These are phyloP conservation scores for Rotaria socialis DNA, from an alignment of 2,888 invertebrate genomes.

Conservation along the genomic window DNA sequence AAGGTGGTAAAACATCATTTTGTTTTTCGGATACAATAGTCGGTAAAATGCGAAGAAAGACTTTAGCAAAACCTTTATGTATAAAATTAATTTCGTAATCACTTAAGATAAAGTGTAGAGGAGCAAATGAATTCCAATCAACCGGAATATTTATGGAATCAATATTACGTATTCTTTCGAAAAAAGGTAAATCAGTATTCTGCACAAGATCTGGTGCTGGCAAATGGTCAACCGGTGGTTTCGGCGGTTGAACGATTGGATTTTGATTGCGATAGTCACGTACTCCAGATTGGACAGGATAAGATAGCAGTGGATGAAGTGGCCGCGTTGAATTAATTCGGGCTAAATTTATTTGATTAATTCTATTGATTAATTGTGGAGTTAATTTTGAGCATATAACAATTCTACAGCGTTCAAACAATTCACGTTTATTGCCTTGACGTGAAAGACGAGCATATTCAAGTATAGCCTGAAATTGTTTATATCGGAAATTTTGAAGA, in stretches of 20 bases:
- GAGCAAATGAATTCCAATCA: not conserved
- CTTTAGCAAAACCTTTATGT: not conserved
- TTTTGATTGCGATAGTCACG: not conserved
- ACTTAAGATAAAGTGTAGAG: not conserved
- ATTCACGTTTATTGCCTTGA: conserved; percentile 5
- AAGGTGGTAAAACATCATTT: conserved; percentile 33
- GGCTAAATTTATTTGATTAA: not conserved
- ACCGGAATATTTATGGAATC: not conserved
- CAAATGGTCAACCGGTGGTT: not conserved
- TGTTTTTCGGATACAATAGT: not conserved
- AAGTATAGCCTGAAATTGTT: not conserved
- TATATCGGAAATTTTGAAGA: too few species aligned
- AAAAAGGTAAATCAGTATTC: not conserved
- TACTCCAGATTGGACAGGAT: not conserved
- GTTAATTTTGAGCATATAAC: not conserved
- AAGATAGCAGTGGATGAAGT: not conserved
- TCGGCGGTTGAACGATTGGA: not conserved
- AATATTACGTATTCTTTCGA: not conserved
- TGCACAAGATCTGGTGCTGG: not conserved
- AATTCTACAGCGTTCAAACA: not conserved
- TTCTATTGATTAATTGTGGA: not conserved
- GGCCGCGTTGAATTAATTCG: not conserved
- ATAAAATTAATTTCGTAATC: not conserved
- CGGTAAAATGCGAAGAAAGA: not conserved
- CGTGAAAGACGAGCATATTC: conserved; percentile 26